These are phyloP conservation scores for Okamejei kenojei DNA, from an alignment of 2,797 vertebrate species.

Conservation along the genomic window DNA sequence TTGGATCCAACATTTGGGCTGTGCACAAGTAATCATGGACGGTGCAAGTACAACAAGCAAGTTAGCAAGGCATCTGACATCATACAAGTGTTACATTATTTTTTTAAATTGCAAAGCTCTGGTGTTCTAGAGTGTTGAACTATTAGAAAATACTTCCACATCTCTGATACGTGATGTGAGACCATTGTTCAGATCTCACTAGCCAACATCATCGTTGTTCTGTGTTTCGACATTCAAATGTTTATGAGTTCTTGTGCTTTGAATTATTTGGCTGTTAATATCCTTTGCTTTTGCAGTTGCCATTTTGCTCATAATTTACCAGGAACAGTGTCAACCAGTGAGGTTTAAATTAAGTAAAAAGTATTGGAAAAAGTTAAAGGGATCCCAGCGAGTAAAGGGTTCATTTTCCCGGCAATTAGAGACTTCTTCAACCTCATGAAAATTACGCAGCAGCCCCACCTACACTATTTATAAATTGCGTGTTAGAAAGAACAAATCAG, in stretches of 20 bases:
- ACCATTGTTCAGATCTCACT: background rate
- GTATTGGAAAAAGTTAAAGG: background rate
- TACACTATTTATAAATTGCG: background rate
- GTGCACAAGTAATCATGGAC: background rate
- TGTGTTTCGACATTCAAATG: background rate
- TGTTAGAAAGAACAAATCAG: background rate
- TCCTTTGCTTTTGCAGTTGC: background rate
- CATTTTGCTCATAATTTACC: background rate
- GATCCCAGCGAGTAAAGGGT: background rate
- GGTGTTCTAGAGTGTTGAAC: too few species aligned
- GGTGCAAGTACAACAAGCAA: background rate
- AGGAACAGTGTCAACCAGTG: background rate
- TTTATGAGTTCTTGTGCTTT: background rate
- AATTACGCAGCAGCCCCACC: background rate
- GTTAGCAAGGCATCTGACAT: background rate
- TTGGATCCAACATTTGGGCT: background rate
- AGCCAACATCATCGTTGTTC: background rate
- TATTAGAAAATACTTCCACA: too few species aligned
- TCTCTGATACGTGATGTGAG: background rate
- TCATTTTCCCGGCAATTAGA: background rate
- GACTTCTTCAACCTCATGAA: background rate
- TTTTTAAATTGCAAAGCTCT: too few species aligned
- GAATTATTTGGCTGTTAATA: background rate
- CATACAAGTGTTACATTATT: too few species aligned
- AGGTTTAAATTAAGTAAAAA: background rate